A percentile compares a stretch with the other conserved stretches of the same genome.
Conservation (phyloP, 2,888 invertebrate species). For the Pristionchus arcanus region DNA sequence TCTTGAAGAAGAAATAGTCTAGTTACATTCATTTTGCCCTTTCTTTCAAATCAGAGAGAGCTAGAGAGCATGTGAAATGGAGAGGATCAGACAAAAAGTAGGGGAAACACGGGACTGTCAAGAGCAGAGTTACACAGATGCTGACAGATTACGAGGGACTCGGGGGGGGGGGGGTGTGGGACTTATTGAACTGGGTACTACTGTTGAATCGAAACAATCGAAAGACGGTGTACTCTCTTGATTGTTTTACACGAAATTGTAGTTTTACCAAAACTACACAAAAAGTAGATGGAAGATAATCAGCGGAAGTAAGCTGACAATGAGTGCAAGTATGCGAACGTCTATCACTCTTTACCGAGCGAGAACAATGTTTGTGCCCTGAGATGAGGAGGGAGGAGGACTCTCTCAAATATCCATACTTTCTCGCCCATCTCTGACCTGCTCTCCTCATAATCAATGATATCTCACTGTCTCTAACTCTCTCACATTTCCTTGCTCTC, state of each 20-base stretch:
- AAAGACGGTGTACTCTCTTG: no score
- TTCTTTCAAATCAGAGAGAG: no score
- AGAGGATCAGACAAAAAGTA: neutral
- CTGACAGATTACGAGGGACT: neutral
- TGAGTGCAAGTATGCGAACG: slow-evolving; percentile 3
- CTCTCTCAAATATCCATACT: slow-evolving; percentile 3
- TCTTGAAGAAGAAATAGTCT: neutral
- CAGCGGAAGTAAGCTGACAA: neutral
- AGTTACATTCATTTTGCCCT: no score
- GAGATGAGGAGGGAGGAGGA: neutral
- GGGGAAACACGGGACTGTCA: neutral
- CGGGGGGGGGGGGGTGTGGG: neutral
- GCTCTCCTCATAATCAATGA: neutral
- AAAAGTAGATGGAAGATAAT: neutral
- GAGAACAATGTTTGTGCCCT: slow-evolving; percentile 38
- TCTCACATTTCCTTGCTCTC: no score
- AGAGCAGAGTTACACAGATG: neutral
- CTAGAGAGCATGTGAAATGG: neutral
- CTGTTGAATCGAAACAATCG: no score
- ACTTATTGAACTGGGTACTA: no score
- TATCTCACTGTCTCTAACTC: neutral
- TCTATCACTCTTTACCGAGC: neutral
- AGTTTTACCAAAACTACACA: no score
- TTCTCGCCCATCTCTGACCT: slow-evolving; percentile 23
- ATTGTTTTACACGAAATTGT: no score